Evolutionary conservation across 2,113 vertebrate genomes (phyloP).

Genomic region (Plestiodon gilberti): DNA sequence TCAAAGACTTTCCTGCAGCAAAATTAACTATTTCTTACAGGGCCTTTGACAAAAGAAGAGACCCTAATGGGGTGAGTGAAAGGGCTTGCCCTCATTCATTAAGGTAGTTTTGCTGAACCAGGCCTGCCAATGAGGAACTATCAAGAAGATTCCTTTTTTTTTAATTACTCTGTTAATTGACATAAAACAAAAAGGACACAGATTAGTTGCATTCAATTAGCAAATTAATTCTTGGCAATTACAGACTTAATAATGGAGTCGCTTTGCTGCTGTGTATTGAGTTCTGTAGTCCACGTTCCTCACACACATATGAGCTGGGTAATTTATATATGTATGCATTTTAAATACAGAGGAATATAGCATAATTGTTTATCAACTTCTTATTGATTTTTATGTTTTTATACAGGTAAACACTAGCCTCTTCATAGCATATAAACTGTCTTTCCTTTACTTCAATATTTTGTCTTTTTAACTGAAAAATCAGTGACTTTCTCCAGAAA

Average conservation of each 20-base stretch:
- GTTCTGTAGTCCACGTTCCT: slow-evolving; percentile 70
- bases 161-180: slow-evolving; percentile 97
- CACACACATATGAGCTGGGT: slow-evolving; percentile 51
- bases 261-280: slow-evolving; percentile 74
- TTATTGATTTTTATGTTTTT: background rate
- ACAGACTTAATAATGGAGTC: slow-evolving; percentile 87
- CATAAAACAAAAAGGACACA: slow-evolving; percentile 90
- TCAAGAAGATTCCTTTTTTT: slow-evolving; percentile 77
- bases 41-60: slow-evolving; percentile 65
- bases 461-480: background rate
- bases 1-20: slow-evolving; percentile 58
- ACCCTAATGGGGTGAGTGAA: slow-evolving; percentile 71
- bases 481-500: background rate
- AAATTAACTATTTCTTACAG: slow-evolving; percentile 71
- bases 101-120: slow-evolving; percentile 64
- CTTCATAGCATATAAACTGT: background rate
- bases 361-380: no score
- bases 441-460: background rate
- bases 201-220: slow-evolving; percentile 94
- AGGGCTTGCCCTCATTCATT: slow-evolving; percentile 68
- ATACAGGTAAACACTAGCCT: no score
- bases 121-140: slow-evolving; percentile 70
- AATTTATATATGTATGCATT: slow-evolving; percentile 48
- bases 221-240: slow-evolving; percentile 90
- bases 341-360: no score